Evolutionary conservation across 2,797 vertebrate genomes (phyloP), one percentile per base, ranked within the genome.

Genomic region (Falco concolor): DNA sequence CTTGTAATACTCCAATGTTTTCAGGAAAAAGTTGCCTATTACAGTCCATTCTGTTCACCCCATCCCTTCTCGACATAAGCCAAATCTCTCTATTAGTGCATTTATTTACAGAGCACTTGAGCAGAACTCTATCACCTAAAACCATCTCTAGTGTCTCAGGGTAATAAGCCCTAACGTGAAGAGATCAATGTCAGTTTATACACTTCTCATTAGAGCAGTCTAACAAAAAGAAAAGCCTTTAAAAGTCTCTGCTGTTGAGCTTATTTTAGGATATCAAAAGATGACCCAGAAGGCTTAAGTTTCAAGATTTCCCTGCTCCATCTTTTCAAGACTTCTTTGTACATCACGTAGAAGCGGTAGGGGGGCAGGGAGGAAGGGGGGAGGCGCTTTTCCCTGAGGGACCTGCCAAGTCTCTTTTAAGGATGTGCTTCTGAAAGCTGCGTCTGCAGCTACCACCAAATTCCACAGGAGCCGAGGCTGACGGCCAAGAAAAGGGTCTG

Each of bases 211-310:
- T 95, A 96, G 94, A 92, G 59, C 13, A 75, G 44, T 45, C 12
- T 8, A 68, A 72, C 81, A 87, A 65, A 87, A 79, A 77, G 42
- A 84, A 89, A 96, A 72, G 47, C 50, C 40, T 87, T 87, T 69
- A 73, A 85, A 80, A 25, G 68, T 57, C 40, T 72, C 72, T 75
- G 53, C 72, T 59, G 15, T 47, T 89, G 60, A 90, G 50, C 38
- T 90, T 90, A 78, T 87, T 96, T 95, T 85, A 73, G 32, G 68
- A 77, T 78, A 87, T 84, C 75, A 90, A 87, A 87, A 80, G 86
- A 65, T 75, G 72, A 93, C 81, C 64, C 75, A 90, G 47, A 87
- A 97, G 68, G 30, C 59, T 87, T 44, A 77, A 93, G 60, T 90
- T 59, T 81, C 84, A 93, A 81, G 45, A 59, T 78, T 76, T 74